Base-by-base conservation (phyloP, 2,113 vertebrate species). In the Myiagra hebetior region DNA sequence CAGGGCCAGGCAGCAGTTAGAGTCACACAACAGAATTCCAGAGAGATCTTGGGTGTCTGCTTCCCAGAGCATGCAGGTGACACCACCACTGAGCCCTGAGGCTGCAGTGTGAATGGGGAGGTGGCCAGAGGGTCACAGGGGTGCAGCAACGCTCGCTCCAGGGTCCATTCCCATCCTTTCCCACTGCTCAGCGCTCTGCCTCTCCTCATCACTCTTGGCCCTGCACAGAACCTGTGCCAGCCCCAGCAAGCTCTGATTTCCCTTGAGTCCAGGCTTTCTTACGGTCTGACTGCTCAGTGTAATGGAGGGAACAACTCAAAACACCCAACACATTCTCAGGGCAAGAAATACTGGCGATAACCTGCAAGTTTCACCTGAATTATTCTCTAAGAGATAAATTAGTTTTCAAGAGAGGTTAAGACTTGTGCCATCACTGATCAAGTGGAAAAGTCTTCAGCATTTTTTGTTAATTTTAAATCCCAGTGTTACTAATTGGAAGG, bases 401-500 rank as follows among this genome's bases (percentile, higher is more conserved):
- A 10, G 3, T 64, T 86, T 83, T 68, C n/a, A 64, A 62, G 26
- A 20, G 6, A 76, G 6, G 7, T 41, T 4, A 85, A 57, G 13
- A 27, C 11, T 39, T 50, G 5, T 13, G 15, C 22, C 18, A 42
- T 24, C 13, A 3, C 22, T 59, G 6, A 35, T 7, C 23, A 53
- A 33, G 13, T 22, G 2, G 8, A 37, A 57, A 67, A 16, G 0
- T 11, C 22, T 56, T 50, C 1, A 47, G 4, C 4, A 2, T 26
- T 27, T 76, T 47, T 50, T 50, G 3, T 27, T 5, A 27, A 35
- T 13, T 73, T 76, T 79, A 60, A 8, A 59, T 44, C 15, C 53
- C 13, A 8, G 1, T 1, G 2, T 76, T 52, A 65, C 6, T 28
- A 31, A 78, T 0, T 20, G 2, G 3, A 50, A 46, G 3, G 0